Conservation (phyloP, 2,113 vertebrate species). For the Zosterops pallidus region DNA sequence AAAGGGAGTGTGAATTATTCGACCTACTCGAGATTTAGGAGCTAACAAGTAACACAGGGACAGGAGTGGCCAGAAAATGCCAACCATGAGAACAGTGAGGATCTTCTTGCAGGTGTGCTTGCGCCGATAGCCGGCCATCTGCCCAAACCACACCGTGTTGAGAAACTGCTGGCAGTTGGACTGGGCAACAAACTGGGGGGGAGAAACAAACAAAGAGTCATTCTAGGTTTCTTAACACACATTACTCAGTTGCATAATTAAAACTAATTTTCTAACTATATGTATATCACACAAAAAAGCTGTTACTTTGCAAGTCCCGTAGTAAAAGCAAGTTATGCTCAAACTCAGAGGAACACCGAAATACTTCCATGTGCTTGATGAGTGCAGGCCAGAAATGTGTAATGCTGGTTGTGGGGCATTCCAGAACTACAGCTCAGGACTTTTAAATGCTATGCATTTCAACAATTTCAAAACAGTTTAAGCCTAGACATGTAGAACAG, state of each 20-base stretch:
- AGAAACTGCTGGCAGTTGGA: slow-evolving; percentile 99
- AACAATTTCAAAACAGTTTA: background rate
- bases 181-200: slow-evolving; percentile 91
- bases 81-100: slow-evolving; percentile 90
- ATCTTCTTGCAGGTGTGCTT: slow-evolving; percentile 98
- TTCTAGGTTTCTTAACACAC: background rate
- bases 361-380: background rate
- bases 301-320: background rate
- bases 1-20: slow-evolving; percentile 97
- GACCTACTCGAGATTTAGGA: slow-evolving; percentile 92
- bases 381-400: background rate
- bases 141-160: slow-evolving; percentile 98
- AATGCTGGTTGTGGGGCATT: background rate
- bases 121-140: slow-evolving; percentile 96
- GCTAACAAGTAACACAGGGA: slow-evolving; percentile 95
- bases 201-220: background rate
- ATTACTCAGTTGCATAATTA: background rate
- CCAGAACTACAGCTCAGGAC: background rate
- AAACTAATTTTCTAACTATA: background rate
- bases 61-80: slow-evolving; percentile 92
- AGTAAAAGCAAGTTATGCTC: background rate
- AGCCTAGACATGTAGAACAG: background rate
- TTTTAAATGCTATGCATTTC: background rate
- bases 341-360: background rate
- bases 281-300: background rate